These are phyloP conservation scores for Hipparchia semele DNA, from an alignment of 2,888 invertebrate species.

Conservation along the genomic window DNA sequence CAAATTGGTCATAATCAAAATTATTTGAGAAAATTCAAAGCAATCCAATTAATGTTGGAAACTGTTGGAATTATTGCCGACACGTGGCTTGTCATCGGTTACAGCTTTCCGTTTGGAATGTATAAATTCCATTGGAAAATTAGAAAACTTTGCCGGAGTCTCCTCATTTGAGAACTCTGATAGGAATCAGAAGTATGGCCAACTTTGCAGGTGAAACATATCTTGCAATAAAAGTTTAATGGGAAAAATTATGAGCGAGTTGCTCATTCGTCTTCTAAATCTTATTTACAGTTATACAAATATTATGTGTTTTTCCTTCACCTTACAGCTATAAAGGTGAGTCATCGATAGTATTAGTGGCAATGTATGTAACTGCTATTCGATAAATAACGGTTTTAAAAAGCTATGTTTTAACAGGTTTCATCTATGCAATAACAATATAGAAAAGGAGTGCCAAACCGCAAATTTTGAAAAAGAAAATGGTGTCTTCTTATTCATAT, in stretches of 20 bases:
- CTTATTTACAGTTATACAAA: too few species aligned
- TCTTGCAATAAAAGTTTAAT: slow-evolving; percentile 31
- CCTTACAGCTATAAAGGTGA: too few species aligned
- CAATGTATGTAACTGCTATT: too few species aligned
- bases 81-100: slow-evolving; percentile 38
- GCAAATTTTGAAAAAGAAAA: too few species aligned
- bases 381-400: too few species aligned
- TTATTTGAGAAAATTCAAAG: background rate
- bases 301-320: too few species aligned
- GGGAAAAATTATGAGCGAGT: slow-evolving; percentile 12
- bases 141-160: slow-evolving; percentile 65
- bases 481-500: too few species aligned
- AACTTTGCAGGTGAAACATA: slow-evolving; percentile 65
- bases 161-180: slow-evolving; percentile 58
- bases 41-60: slow-evolving; percentile 19
- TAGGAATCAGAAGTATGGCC: slow-evolving; percentile 59
- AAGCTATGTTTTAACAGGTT: too few species aligned
- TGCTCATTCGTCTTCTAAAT: background rate
- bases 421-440: too few species aligned
- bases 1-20: too few species aligned
- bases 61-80: slow-evolving; percentile 37
- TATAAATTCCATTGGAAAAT: slow-evolving; percentile 74
- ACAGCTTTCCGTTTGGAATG: slow-evolving; percentile 55
- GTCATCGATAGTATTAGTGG: too few species aligned
- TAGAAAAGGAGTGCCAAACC: too few species aligned